Conservation (phyloP, 2,113 vertebrate genomes). For the Lynx canadensis region DNA sequence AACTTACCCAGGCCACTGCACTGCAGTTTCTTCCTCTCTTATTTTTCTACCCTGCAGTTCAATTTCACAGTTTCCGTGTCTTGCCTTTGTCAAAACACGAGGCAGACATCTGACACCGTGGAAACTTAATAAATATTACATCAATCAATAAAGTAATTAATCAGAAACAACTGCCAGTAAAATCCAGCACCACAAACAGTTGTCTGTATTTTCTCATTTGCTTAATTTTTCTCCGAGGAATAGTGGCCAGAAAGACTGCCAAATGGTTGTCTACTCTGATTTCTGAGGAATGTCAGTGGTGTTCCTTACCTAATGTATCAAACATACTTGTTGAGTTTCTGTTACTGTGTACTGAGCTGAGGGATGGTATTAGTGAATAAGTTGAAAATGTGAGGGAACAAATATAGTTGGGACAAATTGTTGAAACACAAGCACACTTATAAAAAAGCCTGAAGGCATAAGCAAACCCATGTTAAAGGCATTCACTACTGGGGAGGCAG, state of each 20-base stretch:
- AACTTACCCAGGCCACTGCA: not conserved
- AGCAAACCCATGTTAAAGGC: not conserved
- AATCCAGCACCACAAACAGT: not conserved
- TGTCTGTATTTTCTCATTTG: conserved; percentile 36
- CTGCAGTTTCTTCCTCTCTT: conserved; percentile 2
- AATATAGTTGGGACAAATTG: not conserved
- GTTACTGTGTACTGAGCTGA: not conserved
- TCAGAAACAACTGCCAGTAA: conserved; percentile 47
- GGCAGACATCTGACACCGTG: conserved; percentile 29
- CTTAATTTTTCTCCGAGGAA: conserved; percentile 23
- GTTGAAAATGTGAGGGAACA: not conserved
- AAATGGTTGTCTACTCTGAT: not conserved
- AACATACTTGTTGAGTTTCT: not conserved
- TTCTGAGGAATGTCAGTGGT: not conserved
- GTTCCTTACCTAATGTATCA: not conserved
- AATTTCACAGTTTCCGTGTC: conserved; percentile 11
- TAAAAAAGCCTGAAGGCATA: not conserved
- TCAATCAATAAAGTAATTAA: conserved; percentile 46
- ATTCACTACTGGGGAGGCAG: not conserved
- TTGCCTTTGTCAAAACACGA: conserved; percentile 19
- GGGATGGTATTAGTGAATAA: not conserved
- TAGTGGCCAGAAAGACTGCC: not conserved
- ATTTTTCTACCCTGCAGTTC: not conserved
- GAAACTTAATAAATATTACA: conserved; percentile 47
- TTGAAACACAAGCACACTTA: not conserved